phyloP scores from a whole-genome alignment of 2,797 vertebrate species.

The Cheirogaleus major region DNA sequence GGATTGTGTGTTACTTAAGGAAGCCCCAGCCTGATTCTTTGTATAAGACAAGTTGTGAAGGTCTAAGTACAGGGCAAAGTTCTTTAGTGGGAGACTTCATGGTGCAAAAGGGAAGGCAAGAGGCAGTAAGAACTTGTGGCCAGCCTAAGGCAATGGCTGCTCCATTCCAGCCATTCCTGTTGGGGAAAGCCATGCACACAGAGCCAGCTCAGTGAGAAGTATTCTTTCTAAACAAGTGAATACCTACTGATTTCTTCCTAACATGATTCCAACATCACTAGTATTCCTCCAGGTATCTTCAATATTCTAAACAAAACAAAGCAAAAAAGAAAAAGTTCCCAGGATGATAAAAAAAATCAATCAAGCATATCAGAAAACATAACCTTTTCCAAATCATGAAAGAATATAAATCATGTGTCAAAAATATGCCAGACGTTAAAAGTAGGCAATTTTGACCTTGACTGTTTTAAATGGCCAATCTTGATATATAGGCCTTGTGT shows the following conservation, averaged over 20 bases:
- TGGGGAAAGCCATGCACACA: background rate
- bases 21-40: background rate
- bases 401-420: background rate
- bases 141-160: background rate
- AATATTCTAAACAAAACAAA: slow-evolving; percentile 1
- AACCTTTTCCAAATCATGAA: background rate
- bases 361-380: background rate
- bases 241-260: background rate
- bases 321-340: background rate
- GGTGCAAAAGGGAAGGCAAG: background rate
- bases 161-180: background rate
- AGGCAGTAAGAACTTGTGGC: background rate
- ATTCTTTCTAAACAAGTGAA: background rate
- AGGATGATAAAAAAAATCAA: background rate
- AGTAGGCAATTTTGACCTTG: background rate
- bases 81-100: background rate
- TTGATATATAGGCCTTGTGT: background rate
- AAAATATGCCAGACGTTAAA: background rate
- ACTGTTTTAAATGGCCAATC: background rate
- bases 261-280: background rate
- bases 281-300: background rate
- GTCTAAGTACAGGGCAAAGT: background rate
- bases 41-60: background rate
- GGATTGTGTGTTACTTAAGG: background rate
- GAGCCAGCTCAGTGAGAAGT: background rate